Conservation (phyloP, 2,113 vertebrate genomes). For the Glaucomys volans region DNA sequence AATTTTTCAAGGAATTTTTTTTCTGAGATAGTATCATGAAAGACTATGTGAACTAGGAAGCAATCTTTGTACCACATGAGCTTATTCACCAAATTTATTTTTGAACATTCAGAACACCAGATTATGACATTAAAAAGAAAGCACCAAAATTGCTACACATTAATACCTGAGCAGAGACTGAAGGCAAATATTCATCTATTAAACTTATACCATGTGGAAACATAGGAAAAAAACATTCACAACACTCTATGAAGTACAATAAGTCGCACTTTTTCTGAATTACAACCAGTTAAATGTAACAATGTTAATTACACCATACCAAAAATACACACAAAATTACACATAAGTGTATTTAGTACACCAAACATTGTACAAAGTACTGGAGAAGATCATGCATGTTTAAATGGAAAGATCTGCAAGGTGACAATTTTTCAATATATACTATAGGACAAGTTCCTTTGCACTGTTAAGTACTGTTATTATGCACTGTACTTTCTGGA, state of each 20-base stretch:
- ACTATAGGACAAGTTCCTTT: slow-evolving; percentile 28
- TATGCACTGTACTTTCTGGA: neutral
- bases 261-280: slow-evolving; percentile 82
- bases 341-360: slow-evolving; percentile 60
- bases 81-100: slow-evolving; percentile 84
- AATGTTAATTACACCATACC: slow-evolving; percentile 60
- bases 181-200: slow-evolving; percentile 78
- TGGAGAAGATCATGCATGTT: slow-evolving; percentile 68
- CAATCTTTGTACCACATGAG: slow-evolving; percentile 60
- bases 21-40: neutral
- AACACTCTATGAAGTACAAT: slow-evolving; percentile 53
- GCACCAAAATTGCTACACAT: slow-evolving; percentile 83
- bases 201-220: slow-evolving; percentile 62
- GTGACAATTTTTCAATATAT: neutral
- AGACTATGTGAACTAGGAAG: neutral
- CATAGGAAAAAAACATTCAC: slow-evolving; percentile 68
- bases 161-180: slow-evolving; percentile 86
- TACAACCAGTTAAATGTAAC: slow-evolving; percentile 74
- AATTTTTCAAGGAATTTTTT: neutral
- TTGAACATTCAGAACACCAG: slow-evolving; percentile 78
- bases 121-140: slow-evolving; percentile 82
- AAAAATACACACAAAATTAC: slow-evolving; percentile 73
- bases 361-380: slow-evolving; percentile 64
- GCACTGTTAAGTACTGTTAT: slow-evolving; percentile 19
- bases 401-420: neutral